Base-by-base conservation (phyloP, 1,140 invertebrate species). In the Heliconius himera region DNA sequence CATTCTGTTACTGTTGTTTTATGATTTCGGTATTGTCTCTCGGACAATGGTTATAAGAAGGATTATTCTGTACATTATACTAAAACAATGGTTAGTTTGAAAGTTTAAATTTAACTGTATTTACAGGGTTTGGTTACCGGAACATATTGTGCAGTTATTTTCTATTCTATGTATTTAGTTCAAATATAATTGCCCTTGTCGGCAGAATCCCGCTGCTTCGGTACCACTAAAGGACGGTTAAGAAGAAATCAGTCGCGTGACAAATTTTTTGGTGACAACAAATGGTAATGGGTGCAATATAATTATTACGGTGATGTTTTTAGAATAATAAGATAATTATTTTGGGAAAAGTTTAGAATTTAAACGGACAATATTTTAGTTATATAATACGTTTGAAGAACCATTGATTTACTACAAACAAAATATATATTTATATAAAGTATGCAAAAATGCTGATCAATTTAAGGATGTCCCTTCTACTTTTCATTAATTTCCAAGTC, bases 1-100 rank as follows among this genome's bases (percentile, higher is more conserved):
- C 73, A 79, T 54, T 83, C 78, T 74, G 79, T 88, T 89, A 89
- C 88, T 84, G 89, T 92, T 93, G 91, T 93, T 91, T 92, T 92
- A 91, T 81, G 80, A 77, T 66, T 66, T 29, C 3, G 11, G 9
- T 66, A 29, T 66, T 66, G 60, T 66, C 60, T 66, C 22, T 29
- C 22, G 9, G 3, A 66, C 11, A 29, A 66, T 16, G 13, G 60
- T 9, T 29, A 66, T 29, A n/a, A 66, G 60, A 66, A 66, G 26
- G 60, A 88, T 91, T 88, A 89, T 85, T 77, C 85, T 82, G 41
- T 74, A 29, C 74, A 85, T 90, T 90, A 82, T 92, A 18, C 26
- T 60, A 2, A 8, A 36, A 91, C 87, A 90, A 90, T 81, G 80
- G 74, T 13, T 89, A 29, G 83, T 88, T 89, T 90, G 85, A 66